A percentile compares a stretch with the other conserved stretches of the same genome.
Evolutionary conservation across 2,113 vertebrate genomes (phyloP).

Genomic region (Prunella himalayana): DNA sequence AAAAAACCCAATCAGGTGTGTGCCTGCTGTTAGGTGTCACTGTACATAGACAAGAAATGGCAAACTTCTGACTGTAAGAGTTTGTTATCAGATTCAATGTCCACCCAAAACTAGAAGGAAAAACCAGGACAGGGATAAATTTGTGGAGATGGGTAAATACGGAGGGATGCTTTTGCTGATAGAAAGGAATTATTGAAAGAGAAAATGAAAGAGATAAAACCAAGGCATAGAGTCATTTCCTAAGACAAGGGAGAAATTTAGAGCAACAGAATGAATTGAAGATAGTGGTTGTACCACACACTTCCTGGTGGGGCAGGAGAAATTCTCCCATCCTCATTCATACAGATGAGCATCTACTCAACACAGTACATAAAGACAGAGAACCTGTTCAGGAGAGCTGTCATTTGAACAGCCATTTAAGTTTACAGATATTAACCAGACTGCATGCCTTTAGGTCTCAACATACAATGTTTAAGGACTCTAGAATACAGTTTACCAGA

Average conservation of each 20-base stretch:
- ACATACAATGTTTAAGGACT: not conserved
- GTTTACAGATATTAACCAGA: not conserved
- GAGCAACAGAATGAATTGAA: not conserved
- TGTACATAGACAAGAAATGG: not conserved
- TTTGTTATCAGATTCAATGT: not conserved
- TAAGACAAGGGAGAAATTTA: not conserved
- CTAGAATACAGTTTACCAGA: not conserved
- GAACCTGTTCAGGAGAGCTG: not conserved
- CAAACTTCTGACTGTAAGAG: not conserved
- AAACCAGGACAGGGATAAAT: not conserved
- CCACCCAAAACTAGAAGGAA: not conserved
- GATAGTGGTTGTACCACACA: not conserved
- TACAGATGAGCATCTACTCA: not conserved
- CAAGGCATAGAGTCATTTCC: not conserved
- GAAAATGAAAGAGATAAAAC: not conserved
- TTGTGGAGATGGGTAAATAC: not conserved
- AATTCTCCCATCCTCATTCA: not conserved
- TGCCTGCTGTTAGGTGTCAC: not conserved
- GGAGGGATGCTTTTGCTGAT: not conserved
- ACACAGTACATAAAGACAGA: not conserved
- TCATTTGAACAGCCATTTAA: not conserved
- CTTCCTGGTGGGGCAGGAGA: not conserved
- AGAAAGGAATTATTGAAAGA: not conserved
- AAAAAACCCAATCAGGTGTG: not conserved
- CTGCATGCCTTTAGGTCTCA: not conserved